Percentiles rank a stretch among this genome's conserved stretches.
These are phyloP conservation scores for Melangyna quadrimaculata DNA, from an alignment of 2,888 invertebrate species.

Conservation along the genomic window DNA sequence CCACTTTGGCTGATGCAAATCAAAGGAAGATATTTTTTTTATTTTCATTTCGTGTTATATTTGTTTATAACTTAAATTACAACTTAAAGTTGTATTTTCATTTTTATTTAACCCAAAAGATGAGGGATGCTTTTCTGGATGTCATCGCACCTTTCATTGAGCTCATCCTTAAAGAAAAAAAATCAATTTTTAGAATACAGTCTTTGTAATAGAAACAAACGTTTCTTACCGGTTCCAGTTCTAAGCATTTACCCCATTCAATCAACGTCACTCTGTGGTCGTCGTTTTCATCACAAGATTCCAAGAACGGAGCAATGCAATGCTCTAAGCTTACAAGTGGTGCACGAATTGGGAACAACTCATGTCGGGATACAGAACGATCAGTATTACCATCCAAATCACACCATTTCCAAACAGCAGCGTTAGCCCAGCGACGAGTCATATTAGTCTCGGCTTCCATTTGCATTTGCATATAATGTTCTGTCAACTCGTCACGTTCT, in stretches of 20 bases:
- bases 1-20: constrained; percentile 61
- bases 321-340: constrained; percentile 97
- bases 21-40: constrained; percentile 18
- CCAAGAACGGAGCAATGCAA: constrained; percentile 97
- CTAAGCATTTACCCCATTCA: constrained; percentile 96
- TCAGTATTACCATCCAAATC: constrained; percentile 97
- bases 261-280: constrained; percentile 94
- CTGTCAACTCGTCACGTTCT: constrained; percentile 90
- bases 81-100: constrained; percentile 21
- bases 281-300: constrained; percentile 92
- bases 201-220: neutral
- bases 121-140: constrained; percentile 83
- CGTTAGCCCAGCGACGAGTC: constrained; percentile 93
- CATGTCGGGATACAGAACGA: constrained; percentile 94
- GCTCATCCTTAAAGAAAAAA: constrained; percentile 84
- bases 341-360: constrained; percentile 97
- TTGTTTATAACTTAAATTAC: constrained; percentile 29
- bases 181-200: neutral
- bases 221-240: constrained; percentile 88
- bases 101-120: constrained; percentile 75
- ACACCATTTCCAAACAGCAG: constrained; percentile 99
- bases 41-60: constrained; percentile 39
- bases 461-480: constrained; percentile 92
- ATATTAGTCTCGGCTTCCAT: constrained; percentile 93
- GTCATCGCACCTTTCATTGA: constrained; percentile 91